Base-by-base conservation (phyloP, 2,888 invertebrate genomes). In the Plagodis dolabraria region DNA sequence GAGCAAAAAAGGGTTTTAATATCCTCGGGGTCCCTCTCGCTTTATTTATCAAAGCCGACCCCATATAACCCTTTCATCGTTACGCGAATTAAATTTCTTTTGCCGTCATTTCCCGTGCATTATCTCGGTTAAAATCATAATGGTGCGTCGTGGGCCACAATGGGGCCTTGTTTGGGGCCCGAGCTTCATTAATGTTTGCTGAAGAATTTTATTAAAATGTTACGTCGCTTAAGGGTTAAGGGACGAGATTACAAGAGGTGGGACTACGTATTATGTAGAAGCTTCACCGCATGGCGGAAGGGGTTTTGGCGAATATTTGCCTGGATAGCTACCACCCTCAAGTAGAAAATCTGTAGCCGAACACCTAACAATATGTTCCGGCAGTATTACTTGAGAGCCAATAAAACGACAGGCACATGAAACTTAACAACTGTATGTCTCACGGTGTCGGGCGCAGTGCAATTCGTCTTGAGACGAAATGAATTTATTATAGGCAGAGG, bases 41-140 rank as follows among this genome's bases (percentile, higher is more conserved):
- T 85, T 86, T 89, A 88, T 90, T 90, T 90, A 89, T 88, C 87
- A 88, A 84, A 85, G 86, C 87, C 86, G 87, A 86, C 89, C 88
- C 86, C 53, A 53, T 79, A 78, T 87, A 92, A 92, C 92, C 92
- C 92, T 92, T 92, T 92, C 91, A 89, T 87, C 88, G 91, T 85
- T 89, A 85, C 85, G 89, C 86, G 91, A 92, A 92, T 92, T 92
- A 91, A 92, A 92, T 92, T 92, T 92, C 92, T 92, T 92, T 92
- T 92, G 82, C 89, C 90, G 92, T 92, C 92, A 92, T 92, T 92
- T 92, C 92, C 92, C 92, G 90, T 91, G 80, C 90, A 92, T 92
- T 92, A 92, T 91, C 91, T 87, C 86, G 89, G 90, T 84, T 89
- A 87, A 86, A 89, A 91, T 90, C 89, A 91, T 91, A 92, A 92